Evolutionary conservation across 1,140 invertebrate genomes (phyloP).

Genomic region (Drosophila arizonae): DNA sequence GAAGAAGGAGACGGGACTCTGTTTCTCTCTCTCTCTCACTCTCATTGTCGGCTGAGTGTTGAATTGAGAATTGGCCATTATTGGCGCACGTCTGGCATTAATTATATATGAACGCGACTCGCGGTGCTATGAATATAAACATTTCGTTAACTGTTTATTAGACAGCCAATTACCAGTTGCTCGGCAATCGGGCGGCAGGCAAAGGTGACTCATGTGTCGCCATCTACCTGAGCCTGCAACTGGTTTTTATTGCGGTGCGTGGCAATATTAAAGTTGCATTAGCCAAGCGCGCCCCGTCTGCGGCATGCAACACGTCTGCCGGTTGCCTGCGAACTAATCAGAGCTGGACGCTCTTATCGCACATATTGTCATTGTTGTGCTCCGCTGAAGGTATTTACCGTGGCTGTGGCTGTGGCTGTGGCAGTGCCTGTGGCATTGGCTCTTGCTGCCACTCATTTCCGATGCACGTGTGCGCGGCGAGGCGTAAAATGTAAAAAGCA

Average conservation of each 20-base stretch:
- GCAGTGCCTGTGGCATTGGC: conserved; percentile 6
- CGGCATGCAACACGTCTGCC: conserved; percentile 10
- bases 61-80: conserved; percentile 64
- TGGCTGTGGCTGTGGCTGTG: conserved; percentile 6
- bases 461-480: conserved; percentile 64
- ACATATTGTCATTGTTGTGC: conserved; percentile 47
- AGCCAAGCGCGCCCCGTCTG: conserved; percentile 16
- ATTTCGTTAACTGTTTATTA: conserved; percentile 55
- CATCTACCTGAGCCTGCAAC: conserved; percentile 54
- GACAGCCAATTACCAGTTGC: conserved; percentile 34
- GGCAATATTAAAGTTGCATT: conserved; percentile 32
- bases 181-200: conserved; percentile 13
- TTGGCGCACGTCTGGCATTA: conserved; percentile 54
- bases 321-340: conserved; percentile 22
- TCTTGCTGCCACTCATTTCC: conserved; percentile 48
- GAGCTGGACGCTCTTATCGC: conserved; percentile 22
- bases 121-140: conserved; percentile 49
- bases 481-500: conserved; percentile 43
- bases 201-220: conserved; percentile 50
- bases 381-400: neutral
- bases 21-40: too few relatives aligned
- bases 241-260: conserved; percentile 42
- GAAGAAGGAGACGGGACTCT: neutral
- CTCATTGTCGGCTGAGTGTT: conserved; percentile 32
- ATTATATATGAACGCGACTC: conserved; percentile 66